Conservation (phyloP, 2,113 vertebrate genomes). For the Clinocottus analis region DNA sequence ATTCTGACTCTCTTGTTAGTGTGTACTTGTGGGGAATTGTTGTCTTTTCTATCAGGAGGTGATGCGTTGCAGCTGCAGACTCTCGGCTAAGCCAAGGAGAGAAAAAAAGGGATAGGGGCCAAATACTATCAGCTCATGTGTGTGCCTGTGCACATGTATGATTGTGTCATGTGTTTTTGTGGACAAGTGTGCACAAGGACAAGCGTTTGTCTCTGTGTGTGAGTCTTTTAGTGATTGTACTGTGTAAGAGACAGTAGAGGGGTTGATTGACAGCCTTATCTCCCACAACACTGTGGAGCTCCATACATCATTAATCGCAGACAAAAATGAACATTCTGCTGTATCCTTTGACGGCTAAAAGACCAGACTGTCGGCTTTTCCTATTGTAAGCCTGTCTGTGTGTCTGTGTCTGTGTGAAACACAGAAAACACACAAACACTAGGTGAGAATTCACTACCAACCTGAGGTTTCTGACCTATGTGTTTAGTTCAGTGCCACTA, state of each 20-base stretch:
- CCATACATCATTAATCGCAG: conserved; percentile 73
- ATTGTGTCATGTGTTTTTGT: conserved; percentile 39
- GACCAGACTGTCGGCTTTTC: conserved; percentile 16
- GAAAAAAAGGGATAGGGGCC: conserved; percentile 18
- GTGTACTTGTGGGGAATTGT: conserved; percentile 74
- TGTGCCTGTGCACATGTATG: conserved; percentile 34
- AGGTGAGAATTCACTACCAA: conserved; percentile 53
- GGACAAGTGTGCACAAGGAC: conserved; percentile 1
- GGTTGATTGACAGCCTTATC: conserved; percentile 63
- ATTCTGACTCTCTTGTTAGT: conserved; percentile 73
- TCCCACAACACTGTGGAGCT: conserved; percentile 60
- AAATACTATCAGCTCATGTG: conserved; percentile 13
- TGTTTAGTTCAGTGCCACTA: conserved; percentile 63
- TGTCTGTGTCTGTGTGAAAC: too few relatives aligned
- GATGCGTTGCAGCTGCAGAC: conserved; percentile 68
- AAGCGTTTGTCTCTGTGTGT: neutral
- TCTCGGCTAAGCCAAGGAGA: conserved; percentile 66
- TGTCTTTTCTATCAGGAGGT: conserved; percentile 76
- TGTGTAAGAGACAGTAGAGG: neutral
- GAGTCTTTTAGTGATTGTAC: neutral
- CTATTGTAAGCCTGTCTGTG: neutral
- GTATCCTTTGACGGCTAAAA: conserved; percentile 62
- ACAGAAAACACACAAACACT: neutral
- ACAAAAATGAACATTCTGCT: conserved; percentile 67
- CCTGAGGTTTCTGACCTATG: conserved; percentile 62